phyloP scores from a whole-genome alignment of 2,888 invertebrate genomes.

The Clunio marinus region DNA sequence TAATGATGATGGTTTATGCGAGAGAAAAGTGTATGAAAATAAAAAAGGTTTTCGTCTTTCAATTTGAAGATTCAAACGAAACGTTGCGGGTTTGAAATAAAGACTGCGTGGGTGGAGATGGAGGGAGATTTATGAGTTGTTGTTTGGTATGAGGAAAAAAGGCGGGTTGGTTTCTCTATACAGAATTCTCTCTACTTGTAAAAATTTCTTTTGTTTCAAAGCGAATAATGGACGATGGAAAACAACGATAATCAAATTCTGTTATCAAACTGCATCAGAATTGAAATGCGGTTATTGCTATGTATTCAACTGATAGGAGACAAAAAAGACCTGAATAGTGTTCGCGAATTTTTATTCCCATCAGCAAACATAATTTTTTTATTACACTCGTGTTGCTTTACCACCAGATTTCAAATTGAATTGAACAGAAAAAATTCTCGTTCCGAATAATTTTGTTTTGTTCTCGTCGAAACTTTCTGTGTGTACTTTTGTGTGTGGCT shows the following conservation, averaged over 20 bases:
- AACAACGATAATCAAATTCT: conserved; percentile 28
- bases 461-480: background rate
- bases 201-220: background rate
- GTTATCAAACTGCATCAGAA: conserved; percentile 9
- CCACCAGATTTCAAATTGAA: background rate
- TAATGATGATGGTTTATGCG: background rate
- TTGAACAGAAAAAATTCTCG: background rate
- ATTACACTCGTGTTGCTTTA: background rate
- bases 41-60: background rate
- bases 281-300: background rate
- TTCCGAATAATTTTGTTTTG: background rate
- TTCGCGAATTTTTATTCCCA: background rate
- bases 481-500: background rate
- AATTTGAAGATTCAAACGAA: background rate
- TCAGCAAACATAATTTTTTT: conserved; percentile 6
- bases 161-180: background rate
- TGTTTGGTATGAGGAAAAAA: background rate
- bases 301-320: too few relatives aligned
- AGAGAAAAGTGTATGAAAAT: background rate
- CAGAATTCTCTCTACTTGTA: background rate
- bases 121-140: background rate
- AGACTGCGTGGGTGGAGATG: background rate
- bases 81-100: background rate
- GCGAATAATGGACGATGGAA: background rate
- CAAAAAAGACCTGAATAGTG: too few relatives aligned